Evolutionary conservation across 2,113 vertebrate species (phyloP), one percentile per base, ranked within the genome.

Genomic region (Hippoglossus stenolepis): DNA sequence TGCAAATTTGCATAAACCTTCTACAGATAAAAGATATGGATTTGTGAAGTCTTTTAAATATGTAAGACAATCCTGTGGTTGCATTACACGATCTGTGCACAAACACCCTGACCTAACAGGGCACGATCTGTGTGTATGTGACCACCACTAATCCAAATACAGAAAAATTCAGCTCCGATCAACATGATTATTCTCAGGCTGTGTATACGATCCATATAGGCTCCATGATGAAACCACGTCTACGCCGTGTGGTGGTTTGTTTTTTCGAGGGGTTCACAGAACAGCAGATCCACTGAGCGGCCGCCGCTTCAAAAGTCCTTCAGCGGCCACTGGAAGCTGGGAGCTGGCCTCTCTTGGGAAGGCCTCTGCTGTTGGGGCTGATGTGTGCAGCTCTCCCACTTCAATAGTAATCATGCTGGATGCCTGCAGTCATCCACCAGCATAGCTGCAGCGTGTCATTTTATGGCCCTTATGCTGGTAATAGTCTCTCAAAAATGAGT

Each of bases 341-440:
- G 65, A 63, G 65, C 26, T 20, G 67, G 26, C 43, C 71, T 71
- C 87, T 81, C 75, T 5, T 28, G 65, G 77, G 87, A 79, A 24
- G 65, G 17, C 45, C 26, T 66, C 64, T 68, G 72, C 53, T 28
- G 24, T 40, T 79, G 79, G 45, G 45, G 15, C 45, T 49, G 15
- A 45, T 49, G 45, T 17, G 45, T 73, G 70, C 85, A 74, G 63
- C 66, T 76, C 75, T 68, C 17, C 40, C 68, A 67, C 70, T 82
- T 84, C 56, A 85, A 71, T 56, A 60, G 58, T 73, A 73, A 83
- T 81, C 75, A 81, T 14, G 65, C 62, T 18, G 15, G n/a, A 8
- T 54, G 70, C 67, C 60, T 70, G 23, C 70, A 62, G 70, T 71
- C 70, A 74, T 71, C 70, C 38, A 28, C 38, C 60, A 61, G 6